Base-by-base conservation (phyloP, 2,797 vertebrate genomes). In the Phoeniculus purpureus region DNA sequence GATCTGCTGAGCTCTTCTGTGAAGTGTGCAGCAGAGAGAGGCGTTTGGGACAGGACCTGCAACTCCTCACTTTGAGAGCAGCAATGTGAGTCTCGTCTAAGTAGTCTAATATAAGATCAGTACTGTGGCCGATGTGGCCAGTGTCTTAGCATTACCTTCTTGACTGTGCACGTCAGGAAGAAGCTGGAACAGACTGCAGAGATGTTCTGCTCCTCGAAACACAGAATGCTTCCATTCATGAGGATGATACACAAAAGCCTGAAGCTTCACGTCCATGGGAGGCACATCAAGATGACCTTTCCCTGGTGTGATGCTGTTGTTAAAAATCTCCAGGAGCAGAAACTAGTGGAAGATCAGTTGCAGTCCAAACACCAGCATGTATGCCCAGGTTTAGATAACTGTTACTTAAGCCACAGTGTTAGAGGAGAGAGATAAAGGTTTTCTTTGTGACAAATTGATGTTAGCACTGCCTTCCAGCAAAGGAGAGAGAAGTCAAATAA, bases 121-220 rank as follows among this genome's bases (percentile, higher is more conserved):
- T 56, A 23, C 70, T 85, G 81, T 2, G 0, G 26, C 51, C 43
- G n/a, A 52, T 3, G 3, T 20, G 18, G 47, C 32, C 6, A 1
- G 55, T 0, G 4, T 51, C 21, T 17, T 47, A 61, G 31, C 0
- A 1, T 58, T 61, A 4, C 5, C 26, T 3, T 12, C 14, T 43
- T 65, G 45, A 1, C 45, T 40, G 47, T 0, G 0, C 26, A 5
- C 9, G 3, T 7, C 0, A 0, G 51, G 48, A 59, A 29, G 72
- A 34, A 15, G 56, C 56, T 81, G 80, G 43, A 40, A 52, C 31
- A 45, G 50, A 2, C 47, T 40, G 21, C 1, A 0, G 43, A 40
- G 51, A 9, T 22, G 50, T 76, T 76, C 73, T 66, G 80, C 48
- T 90, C 22, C 54, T 83, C 8, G 15, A 27, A 87, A 51, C 26